Base-by-base conservation (phyloP, 2,888 invertebrate genomes). In the Poecilobothrus nobilitatus region DNA sequence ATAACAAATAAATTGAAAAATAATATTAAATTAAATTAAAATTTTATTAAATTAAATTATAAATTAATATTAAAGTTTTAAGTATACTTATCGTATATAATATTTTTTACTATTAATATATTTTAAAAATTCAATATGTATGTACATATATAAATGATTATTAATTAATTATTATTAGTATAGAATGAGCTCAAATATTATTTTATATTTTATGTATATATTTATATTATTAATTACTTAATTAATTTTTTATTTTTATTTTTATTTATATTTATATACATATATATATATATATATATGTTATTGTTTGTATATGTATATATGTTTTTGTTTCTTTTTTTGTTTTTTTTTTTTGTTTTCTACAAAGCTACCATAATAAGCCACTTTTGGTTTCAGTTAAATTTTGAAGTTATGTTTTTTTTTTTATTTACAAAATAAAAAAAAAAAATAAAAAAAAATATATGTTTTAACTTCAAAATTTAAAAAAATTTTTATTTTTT, bases 331-430 rank as follows among this genome's bases (percentile, higher is more conserved):
- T n/a, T 41, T 41, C 1, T 53, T 3, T n/a, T 53, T 53, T 53
- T 18, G 1, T 18, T 18, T 53, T 53, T 18, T 6, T 18, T 6
- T 53, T 15, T 18, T 18, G 6, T 53, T 53, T 53, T 18, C n/a
- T 53, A 53, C 53, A 53, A 53, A 53, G 53, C 53, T 53, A 53
- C 53, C 53, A 53, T 53, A 53, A 53, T 53, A 53, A 53, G 53
- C 53, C 53, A 53, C 53, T 53, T 53, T 53, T 53, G 53, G 53
- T 53, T 53, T 53, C 53, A 53, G 6, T 53, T 53, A 53, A 53
- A 18, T 53, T 53, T 53, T 53, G 18, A 53, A 18, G 53, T 53
- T 53, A 53, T 53, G 7, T 53, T 6, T 12, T 53, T 18, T 37
- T 37, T 37, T 37, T 37, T 10, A 37, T 37, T 37, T 10, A 37